Percentiles rank a stretch among this genome's conserved stretches.
phyloP scores from a whole-genome alignment of 2,888 invertebrate genomes.

The Acholoe squamosa region DNA sequence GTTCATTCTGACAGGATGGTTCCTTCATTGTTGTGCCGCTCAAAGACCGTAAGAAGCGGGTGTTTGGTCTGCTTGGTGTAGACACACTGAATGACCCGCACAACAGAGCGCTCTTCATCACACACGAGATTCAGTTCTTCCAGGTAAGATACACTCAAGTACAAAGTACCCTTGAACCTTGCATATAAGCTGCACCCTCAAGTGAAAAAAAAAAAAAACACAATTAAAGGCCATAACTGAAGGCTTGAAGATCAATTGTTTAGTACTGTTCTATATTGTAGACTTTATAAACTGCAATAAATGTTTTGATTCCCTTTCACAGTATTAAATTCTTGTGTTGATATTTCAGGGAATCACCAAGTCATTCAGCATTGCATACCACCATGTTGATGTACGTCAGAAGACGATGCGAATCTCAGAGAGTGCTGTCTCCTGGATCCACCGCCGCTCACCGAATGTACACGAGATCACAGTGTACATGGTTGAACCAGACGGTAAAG shows the following conservation, averaged over 20 bases:
- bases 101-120: slow-evolving; percentile 80
- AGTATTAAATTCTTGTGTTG: no score
- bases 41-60: slow-evolving; percentile 81
- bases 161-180: no score
- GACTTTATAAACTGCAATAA: no score
- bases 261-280: no score
- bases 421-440: slow-evolving; percentile 82
- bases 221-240: no score
- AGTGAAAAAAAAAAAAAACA: no score
- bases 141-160: no score
- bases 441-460: slow-evolving; percentile 79
- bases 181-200: no score
- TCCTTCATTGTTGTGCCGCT: slow-evolving; percentile 82
- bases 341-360: slow-evolving; percentile 80
- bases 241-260: no score
- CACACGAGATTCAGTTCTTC: slow-evolving; percentile 83
- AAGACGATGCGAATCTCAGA: slow-evolving; percentile 81
- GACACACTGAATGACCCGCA: slow-evolving; percentile 81
- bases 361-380: slow-evolving; percentile 82
- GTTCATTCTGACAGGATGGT: slow-evolving; percentile 74
- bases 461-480: slow-evolving; percentile 80
- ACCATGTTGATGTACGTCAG: slow-evolving; percentile 80
- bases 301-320: no score
- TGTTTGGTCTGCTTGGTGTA: slow-evolving; percentile 82
- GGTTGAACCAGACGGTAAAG: slow-evolving; percentile 79